phyloP scores from a whole-genome alignment of 2,888 invertebrate genomes.

The Hirudinaria manillensis region DNA sequence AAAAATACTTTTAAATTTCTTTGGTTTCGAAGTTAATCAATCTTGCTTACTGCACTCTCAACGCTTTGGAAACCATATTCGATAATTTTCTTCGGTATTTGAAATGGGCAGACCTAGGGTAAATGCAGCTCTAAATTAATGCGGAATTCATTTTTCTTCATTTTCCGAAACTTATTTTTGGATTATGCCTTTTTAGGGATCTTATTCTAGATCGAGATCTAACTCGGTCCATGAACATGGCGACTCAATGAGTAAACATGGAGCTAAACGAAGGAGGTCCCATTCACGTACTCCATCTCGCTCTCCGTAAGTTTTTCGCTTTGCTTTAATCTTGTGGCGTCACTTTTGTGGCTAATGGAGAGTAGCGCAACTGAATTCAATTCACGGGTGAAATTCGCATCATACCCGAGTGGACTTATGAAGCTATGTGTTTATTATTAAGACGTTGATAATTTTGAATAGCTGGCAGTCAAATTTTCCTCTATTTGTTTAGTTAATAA shows the following conservation, averaged over 20 bases:
- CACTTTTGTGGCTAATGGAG: no score
- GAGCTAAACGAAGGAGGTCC: neutral
- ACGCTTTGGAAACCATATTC: neutral
- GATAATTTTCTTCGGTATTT: no score
- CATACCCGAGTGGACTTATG: no score
- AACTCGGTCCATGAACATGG: constrained; percentile 2
- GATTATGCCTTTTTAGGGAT: constrained; percentile 8
- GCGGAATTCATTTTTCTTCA: no score
- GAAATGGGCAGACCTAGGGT: constrained; percentile 8
- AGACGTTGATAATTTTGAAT: no score
- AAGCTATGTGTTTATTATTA: no score
- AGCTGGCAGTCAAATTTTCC: no score
- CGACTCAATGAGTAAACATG: neutral
- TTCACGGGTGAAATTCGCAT: no score
- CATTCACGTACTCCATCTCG: neutral
- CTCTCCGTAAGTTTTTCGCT: neutral
- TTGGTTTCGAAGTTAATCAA: neutral
- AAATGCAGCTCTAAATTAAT: no score
- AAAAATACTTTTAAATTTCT: neutral
- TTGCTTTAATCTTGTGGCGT: no score
- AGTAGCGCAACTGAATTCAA: no score
- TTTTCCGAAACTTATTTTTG: neutral
- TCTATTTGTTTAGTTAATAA: no score
- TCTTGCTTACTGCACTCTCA: neutral
- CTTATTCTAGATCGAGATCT: constrained; percentile 3